phyloP scores from a whole-genome alignment of 2,797 vertebrate genomes.

The Heteromormyrus szaboi region DNA sequence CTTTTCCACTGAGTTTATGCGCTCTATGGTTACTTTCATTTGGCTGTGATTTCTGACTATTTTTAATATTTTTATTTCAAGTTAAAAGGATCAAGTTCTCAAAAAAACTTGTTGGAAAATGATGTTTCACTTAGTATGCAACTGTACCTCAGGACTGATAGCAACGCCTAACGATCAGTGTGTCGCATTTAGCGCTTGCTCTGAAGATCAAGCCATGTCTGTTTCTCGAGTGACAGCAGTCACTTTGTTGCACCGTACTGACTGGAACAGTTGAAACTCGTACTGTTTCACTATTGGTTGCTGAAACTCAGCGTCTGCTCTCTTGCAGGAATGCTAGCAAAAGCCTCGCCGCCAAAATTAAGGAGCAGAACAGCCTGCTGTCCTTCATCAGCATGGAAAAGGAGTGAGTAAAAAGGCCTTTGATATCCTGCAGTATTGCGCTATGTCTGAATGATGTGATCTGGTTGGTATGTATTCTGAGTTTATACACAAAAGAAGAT shows the following conservation, averaged over 20 bases:
- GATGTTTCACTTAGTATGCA: neutral
- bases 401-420: constrained; percentile 40
- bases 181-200: neutral
- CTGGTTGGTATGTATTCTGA: neutral
- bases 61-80: constrained; percentile 1
- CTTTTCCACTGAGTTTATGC: neutral
- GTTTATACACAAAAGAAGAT: neutral
- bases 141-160: neutral
- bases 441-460: neutral
- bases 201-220: neutral
- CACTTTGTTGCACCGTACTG: neutral
- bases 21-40: constrained; percentile 12
- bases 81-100: neutral
- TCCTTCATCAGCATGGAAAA: constrained; percentile 48
- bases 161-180: neutral
- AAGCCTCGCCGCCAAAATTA: constrained; percentile 45
- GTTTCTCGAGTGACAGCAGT: neutral
- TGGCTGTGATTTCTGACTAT: neutral
- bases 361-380: constrained; percentile 50
- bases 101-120: neutral
- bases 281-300: neutral
- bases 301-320: neutral
- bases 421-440: neutral
- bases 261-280: neutral
- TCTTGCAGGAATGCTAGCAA: constrained; percentile 43